Evolutionary conservation across 37 sponge, comb jelly and placozoan species (phyloP), one percentile per base, ranked within the genome.

Genomic region (Agelas oroides): DNA sequence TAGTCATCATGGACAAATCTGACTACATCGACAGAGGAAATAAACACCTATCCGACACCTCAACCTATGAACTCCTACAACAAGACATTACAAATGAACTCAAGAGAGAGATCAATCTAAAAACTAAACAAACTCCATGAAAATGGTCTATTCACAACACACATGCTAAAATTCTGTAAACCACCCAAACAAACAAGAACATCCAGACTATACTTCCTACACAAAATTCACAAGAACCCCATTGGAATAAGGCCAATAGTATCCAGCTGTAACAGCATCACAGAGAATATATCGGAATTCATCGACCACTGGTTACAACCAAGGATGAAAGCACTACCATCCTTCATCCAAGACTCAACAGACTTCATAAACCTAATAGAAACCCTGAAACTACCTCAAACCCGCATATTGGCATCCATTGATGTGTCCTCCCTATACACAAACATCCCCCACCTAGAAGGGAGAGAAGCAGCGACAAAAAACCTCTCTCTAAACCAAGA

Each of bases 351-450:
- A 65, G 64, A 55, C 25, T 34, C 69, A 41, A 33, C 13, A 23
- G 70, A 31, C 32, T 80, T 80, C 73, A 35, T 80, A 20, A 13
- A 30, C 31, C 24, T 52, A 32, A 21, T 80, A 28, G 81, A 80
- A 67, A 14, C 18, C 16, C 28, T 33, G 16, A 27, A 1, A 31
- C 30, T 80, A 18, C 41, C 81, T 23, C 15, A 14, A 71, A 27
- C 73, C 40, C 16, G n/a, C 75, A 71, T 80, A 39, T 53, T 80
- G 1, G 81, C 35, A 28, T 71, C 81, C 0, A 71, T 80, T 28
- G 81, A 80, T 35, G 70, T 65, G 18, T 39, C 70, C 17, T 64
- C 81, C 55, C 81, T 72, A 31, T 80, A 80, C 81, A 80, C 81
- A 39, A 68, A 34, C 39, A 80, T 80, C 54, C 81, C 81, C 18